Conservation (phyloP, 2,888 invertebrate genomes). For the Lamproptera curius region DNA sequence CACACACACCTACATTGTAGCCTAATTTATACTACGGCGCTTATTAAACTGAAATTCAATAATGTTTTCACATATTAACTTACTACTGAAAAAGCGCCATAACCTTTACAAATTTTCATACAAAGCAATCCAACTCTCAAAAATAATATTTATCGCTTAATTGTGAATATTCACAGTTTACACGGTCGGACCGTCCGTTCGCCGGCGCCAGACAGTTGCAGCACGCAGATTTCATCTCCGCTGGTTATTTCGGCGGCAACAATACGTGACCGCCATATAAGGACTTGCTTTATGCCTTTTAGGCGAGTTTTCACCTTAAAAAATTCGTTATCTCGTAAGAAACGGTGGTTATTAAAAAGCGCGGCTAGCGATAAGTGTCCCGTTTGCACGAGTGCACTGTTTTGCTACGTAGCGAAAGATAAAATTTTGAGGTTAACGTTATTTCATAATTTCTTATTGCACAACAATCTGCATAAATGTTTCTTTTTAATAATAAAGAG, state of each 20-base stretch:
- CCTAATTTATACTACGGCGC: no score
- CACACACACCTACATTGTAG: no score
- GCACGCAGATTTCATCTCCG: constrained; percentile 65
- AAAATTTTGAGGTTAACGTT: no score
- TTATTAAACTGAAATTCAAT: no score
- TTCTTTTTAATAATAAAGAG: no score
- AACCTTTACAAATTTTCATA: no score
- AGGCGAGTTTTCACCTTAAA: constrained; percentile 48
- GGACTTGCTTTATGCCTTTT: constrained; percentile 48
- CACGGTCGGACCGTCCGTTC: constrained; percentile 24
- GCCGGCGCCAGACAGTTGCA: constrained; percentile 64
- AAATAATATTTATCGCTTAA: background rate
- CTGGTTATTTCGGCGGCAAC: constrained; percentile 61
- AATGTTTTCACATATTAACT: no score
- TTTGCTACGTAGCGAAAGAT: constrained; percentile 16
- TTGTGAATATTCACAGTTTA: background rate
- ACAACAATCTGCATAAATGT: no score
- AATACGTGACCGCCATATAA: constrained; percentile 66
- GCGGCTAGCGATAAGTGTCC: constrained; percentile 48
- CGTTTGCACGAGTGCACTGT: constrained; percentile 39
- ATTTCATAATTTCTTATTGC: no score
- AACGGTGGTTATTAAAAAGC: constrained; percentile 17
- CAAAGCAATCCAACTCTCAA: no score
- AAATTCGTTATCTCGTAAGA: constrained; percentile 38
- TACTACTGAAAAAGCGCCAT: no score